Percentiles rank a stretch among this genome's conserved stretches.
These are phyloP conservation scores for Burhinus oedicnemus DNA, from an alignment of 2,113 vertebrate genomes.

Conservation along the genomic window DNA sequence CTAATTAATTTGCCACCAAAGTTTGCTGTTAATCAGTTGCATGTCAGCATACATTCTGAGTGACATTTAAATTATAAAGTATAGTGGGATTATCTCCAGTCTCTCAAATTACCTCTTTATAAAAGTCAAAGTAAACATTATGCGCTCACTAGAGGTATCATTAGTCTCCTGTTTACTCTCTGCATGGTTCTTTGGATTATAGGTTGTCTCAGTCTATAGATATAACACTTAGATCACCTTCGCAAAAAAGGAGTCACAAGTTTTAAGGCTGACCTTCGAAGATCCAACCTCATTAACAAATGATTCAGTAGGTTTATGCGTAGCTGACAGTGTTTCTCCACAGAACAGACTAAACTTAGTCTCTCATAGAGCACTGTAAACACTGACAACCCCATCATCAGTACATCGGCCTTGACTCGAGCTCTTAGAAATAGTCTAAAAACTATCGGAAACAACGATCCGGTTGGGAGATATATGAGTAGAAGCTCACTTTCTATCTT, in stretches of 20 bases:
- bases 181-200: slow-evolving; percentile 20
- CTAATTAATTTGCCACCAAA: slow-evolving; percentile 75
- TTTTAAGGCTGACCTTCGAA: neutral
- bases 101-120: slow-evolving; percentile 75
- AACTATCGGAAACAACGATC: neutral
- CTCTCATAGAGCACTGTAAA: neutral
- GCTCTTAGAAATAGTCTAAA: neutral
- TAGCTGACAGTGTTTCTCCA: neutral
- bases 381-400: neutral
- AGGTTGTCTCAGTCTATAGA: slow-evolving; percentile 12
- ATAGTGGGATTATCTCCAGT: slow-evolving; percentile 69
- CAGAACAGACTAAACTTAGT: neutral
- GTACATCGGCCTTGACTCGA: neutral
- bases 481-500: neutral
- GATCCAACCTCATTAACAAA: neutral
- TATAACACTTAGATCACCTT: neutral
- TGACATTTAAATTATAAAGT: slow-evolving; percentile 76
- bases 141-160: slow-evolving; percentile 17
- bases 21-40: slow-evolving; percentile 72
- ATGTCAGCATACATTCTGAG: slow-evolving; percentile 59
- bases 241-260: neutral
- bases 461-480: fast-evolving
- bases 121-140: slow-evolving; percentile 67
- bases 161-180: slow-evolving; percentile 36
- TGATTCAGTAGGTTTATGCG: neutral